Percentiles rank a stretch among this genome's conserved stretches.
phyloP scores from a whole-genome alignment of 1,140 invertebrate genomes.

The Meteorus sp. region DNA sequence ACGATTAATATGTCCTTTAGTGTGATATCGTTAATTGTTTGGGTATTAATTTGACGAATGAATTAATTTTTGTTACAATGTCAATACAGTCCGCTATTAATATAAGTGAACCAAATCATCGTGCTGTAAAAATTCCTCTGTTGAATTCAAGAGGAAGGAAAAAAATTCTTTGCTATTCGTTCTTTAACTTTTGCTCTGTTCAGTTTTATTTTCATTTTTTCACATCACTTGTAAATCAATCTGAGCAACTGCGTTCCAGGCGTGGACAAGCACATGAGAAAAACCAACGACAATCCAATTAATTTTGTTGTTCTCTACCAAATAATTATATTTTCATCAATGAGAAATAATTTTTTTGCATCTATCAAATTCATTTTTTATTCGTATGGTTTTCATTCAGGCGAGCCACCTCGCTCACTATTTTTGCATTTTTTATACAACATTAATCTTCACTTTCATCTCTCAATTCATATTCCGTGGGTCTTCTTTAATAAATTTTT shows the following conservation, averaged over 20 bases:
- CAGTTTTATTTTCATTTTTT: not conserved
- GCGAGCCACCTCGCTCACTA: not conserved
- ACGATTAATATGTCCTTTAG: too few relatives aligned
- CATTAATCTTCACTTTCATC: not conserved
- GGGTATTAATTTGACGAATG: too few relatives aligned
- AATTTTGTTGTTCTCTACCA: too few relatives aligned
- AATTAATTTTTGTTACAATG: too few relatives aligned
- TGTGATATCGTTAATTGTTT: too few relatives aligned
- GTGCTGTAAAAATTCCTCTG: not conserved
- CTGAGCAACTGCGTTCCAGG: slow-evolving; percentile 22
- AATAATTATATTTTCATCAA: not conserved
- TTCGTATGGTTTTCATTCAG: not conserved
- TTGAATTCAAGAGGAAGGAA: not conserved
- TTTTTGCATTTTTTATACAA: not conserved
- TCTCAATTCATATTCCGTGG: not conserved
- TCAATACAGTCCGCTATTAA: too few relatives aligned
- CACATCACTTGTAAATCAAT: slow-evolving; percentile 9
- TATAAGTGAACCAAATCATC: not conserved
- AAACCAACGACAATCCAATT: not conserved
- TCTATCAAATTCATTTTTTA: not conserved
- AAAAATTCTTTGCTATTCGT: too few relatives aligned
- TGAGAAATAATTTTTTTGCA: slow-evolving; percentile 1
- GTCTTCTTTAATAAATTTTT: too few relatives aligned
- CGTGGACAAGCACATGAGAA: slow-evolving; percentile 4
- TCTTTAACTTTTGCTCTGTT: not conserved